phyloP scores from a whole-genome alignment of 1,140 invertebrate species.

The Maconellicoccus hirsutus region DNA sequence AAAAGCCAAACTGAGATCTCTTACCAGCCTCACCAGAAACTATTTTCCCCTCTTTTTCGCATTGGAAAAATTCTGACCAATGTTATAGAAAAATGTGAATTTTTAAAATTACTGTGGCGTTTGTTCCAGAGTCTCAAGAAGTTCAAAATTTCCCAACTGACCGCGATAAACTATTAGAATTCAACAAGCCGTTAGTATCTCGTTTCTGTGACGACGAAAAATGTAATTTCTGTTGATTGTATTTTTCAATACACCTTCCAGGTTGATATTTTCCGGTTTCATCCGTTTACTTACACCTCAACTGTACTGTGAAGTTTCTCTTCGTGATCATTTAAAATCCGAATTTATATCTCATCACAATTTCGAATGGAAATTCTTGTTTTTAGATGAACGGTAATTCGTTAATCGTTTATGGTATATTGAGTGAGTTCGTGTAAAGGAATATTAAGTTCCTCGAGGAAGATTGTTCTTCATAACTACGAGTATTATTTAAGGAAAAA shows the following conservation, averaged over 20 bases:
- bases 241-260: slow-evolving; percentile 35
- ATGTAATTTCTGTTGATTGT: neutral
- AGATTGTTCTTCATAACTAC: too few species aligned
- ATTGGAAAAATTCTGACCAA: too few species aligned
- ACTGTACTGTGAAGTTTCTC: slow-evolving; percentile 70
- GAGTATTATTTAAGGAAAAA: neutral
- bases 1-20: too few species aligned
- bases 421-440: too few species aligned
- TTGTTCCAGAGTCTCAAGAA: slow-evolving; percentile 25
- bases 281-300: slow-evolving; percentile 70
- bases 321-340: slow-evolving; percentile 64
- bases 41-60: too few species aligned
- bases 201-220: neutral
- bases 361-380: slow-evolving; percentile 92
- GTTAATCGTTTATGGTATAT: too few species aligned
- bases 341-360: slow-evolving; percentile 90
- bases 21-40: too few species aligned
- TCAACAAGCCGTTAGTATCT: neutral
- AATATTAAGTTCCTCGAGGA: too few species aligned
- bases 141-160: slow-evolving; percentile 13
- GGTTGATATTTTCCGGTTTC: slow-evolving; percentile 68
- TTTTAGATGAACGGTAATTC: slow-evolving; percentile 65
- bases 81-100: too few species aligned
- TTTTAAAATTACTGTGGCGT: too few species aligned
- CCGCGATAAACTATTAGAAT: neutral